Conservation (phyloP, 2,113 vertebrate genomes). For the Hassar affinis region DNA sequence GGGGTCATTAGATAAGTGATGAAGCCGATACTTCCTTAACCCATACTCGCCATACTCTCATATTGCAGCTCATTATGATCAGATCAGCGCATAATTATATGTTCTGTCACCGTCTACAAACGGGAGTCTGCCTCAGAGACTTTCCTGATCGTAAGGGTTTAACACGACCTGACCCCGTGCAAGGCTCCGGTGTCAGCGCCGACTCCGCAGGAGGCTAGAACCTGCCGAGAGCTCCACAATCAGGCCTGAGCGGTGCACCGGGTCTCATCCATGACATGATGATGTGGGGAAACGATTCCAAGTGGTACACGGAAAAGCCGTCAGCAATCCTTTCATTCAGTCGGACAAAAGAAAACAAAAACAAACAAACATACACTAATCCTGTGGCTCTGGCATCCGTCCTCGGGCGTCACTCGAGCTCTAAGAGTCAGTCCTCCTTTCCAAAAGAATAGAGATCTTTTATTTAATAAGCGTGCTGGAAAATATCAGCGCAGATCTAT, state of each 20-base stretch:
- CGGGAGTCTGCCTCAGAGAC: background rate
- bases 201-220: background rate
- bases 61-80: constrained; percentile 32
- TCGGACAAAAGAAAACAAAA: too few species aligned
- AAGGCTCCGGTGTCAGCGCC: background rate
- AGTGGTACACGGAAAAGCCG: background rate
- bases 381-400: too few species aligned
- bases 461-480: too few species aligned
- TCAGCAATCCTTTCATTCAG: too few species aligned
- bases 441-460: too few species aligned
- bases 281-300: background rate
- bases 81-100: constrained; percentile 23
- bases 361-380: too few species aligned
- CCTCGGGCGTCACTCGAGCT: too few species aligned
- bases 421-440: too few species aligned
- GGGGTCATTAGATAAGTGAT: constrained; percentile 63
- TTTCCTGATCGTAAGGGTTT: background rate
- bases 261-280: background rate
- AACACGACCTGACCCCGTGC: background rate
- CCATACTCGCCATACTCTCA: background rate
- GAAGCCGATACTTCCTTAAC: constrained; percentile 17
- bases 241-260: background rate
- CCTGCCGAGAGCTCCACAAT: background rate
- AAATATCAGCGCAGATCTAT: too few species aligned
- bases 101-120: constrained; percentile 12